These are phyloP conservation scores for Radopholus similis DNA, from an alignment of 1,140 invertebrate genomes.

Conservation along the genomic window DNA sequence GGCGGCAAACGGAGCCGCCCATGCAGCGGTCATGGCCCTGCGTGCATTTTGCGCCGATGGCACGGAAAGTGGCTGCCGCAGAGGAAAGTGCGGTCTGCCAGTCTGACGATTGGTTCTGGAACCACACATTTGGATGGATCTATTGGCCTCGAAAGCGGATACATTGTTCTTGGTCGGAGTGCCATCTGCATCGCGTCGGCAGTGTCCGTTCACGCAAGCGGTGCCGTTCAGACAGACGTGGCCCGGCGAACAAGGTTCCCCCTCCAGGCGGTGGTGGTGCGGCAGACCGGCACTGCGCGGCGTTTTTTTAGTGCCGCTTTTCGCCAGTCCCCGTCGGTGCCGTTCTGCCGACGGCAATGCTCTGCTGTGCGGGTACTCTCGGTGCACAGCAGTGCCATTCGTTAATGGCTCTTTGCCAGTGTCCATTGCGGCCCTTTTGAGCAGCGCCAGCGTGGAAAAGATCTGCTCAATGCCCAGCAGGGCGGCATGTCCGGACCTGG, in stretches of 20 bases:
- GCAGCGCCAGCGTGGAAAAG: conserved; percentile 6
- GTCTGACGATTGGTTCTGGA: neutral
- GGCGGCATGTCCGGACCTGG: neutral
- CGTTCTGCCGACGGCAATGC: too few relatives aligned
- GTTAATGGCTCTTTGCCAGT: neutral
- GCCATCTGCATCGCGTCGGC: conserved; percentile 23
- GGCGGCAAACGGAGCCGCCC: conserved; percentile 29
- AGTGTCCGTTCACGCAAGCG: conserved; percentile 23
- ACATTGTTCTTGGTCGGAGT: too few relatives aligned
- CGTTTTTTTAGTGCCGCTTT: neutral
- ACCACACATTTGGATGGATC: conserved; percentile 16
- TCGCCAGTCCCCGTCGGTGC: neutral
- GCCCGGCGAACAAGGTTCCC: conserved; percentile 30
- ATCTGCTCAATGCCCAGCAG: conserved; percentile 8
- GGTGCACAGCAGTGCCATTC: neutral
- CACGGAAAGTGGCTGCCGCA: conserved; percentile 27
- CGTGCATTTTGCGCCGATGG: conserved; percentile 23
- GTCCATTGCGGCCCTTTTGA: conserved; percentile 18
- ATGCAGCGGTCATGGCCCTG: conserved; percentile 24
- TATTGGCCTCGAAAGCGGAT: too few relatives aligned
- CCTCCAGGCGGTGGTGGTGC: conserved; percentile 17
- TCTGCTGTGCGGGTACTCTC: too few relatives aligned
- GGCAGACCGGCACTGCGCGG: neutral
- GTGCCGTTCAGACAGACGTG: conserved; percentile 41
- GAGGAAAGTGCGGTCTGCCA: too few relatives aligned